phyloP scores from a whole-genome alignment of 2,113 vertebrate species.

The Opisthocomus hoazin region DNA sequence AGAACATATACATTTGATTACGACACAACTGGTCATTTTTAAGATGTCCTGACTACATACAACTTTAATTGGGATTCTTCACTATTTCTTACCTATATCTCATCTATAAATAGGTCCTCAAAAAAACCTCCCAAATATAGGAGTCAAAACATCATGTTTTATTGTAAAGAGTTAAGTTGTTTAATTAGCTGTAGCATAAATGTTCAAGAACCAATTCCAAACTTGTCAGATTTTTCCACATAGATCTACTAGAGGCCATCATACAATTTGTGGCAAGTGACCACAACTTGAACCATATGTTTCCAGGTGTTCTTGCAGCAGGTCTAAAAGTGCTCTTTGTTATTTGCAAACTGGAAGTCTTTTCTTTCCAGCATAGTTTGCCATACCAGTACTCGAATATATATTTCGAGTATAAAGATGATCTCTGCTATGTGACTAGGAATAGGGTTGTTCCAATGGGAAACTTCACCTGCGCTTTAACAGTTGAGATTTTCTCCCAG shows the following conservation, averaged over 20 bases:
- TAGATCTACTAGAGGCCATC: rapidly evolving
- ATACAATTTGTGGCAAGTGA: neutral
- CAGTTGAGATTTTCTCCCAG: neutral
- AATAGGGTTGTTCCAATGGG: neutral
- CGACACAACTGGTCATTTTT: neutral
- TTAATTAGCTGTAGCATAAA: neutral
- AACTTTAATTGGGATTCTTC: neutral
- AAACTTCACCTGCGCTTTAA: neutral
- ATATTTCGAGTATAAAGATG: neutral
- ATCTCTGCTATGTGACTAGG: neutral
- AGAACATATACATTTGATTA: neutral
- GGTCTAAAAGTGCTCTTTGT: neutral
- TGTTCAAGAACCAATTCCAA: neutral
- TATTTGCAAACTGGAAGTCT: neutral
- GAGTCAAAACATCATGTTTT: neutral
- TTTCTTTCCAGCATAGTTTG: neutral
- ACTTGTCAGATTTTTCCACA: neutral
- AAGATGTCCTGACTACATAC: neutral
- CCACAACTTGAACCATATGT: neutral
- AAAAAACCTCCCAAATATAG: neutral
- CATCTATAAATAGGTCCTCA: rapidly evolving
- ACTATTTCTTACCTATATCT: neutral
- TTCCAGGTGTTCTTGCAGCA: neutral
- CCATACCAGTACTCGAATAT: neutral
- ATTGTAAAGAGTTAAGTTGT: neutral